Base-by-base conservation (phyloP, 2,888 invertebrate genomes). In the Erynnis tages region DNA sequence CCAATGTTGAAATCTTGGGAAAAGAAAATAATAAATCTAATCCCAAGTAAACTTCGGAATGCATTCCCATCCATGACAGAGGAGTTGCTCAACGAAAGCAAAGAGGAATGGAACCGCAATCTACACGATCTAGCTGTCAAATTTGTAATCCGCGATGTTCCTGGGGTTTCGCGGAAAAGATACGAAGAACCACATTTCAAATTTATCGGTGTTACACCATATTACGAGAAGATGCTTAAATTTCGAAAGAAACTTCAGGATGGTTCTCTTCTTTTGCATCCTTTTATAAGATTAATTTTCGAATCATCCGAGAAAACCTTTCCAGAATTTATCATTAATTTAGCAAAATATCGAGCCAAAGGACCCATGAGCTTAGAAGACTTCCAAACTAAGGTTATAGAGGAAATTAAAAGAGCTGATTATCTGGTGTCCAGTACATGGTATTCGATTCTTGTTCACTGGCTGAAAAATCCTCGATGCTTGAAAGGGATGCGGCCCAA, bases 111-210 rank as follows among this genome's bases (percentile, higher is more conserved):
- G 83, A 84, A 92, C 60, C 78, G 79, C 13, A 83, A 92, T 41
- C 91, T 93, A 49, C 93, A 93, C 59, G 79, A 90, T 0, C 90
- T 92, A 25, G 93, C 93, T 7, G 91, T 94, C 38, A 92, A 91
- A 64, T 91, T 91, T 23, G 91, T 93, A 48, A 86, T 94, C 10
- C 87, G 91, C 25, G 91, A 93, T 45, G 73, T 87, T 27, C 92
- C 92, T 0, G 91, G 92, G 29, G 89, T 90, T 4, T 79, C 90
- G 2, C 82, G 90, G 50, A 73, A 78, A 11, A 81, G 87, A 54
- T 82, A 85, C 56, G 69, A 67, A 54, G 89, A 92, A 66, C 76
- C 82, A 16, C 77, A 90, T 54, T 93, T 93, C 65, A 93, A 92
- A 69, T 91, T 87, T 60, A 85, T 90, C 0, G 95, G 94, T 0